A percentile compares a stretch with the other conserved stretches of the same genome.
These are phyloP conservation scores for Eledona agricola DNA, from an alignment of 2,888 invertebrate genomes.

Conservation along the genomic window DNA sequence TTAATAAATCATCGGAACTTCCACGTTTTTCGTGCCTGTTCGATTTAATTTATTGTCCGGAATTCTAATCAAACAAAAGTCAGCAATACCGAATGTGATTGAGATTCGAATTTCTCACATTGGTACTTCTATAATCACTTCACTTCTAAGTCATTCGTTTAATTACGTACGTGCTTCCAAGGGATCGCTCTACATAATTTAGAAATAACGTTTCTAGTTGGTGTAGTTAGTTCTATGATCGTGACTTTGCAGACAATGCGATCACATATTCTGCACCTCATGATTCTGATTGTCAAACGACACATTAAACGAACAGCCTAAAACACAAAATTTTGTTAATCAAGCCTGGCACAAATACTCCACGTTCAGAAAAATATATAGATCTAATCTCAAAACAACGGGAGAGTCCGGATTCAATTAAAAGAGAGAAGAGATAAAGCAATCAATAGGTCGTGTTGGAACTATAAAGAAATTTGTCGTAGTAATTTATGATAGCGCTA, in stretches of 20 bases:
- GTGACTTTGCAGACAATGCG: slow-evolving; percentile 11
- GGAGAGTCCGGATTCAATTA: slow-evolving; percentile 16
- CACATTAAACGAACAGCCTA: too few species aligned
- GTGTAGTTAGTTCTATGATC: slow-evolving; percentile 7
- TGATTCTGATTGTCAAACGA: too few species aligned
- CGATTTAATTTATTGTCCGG: too few species aligned
- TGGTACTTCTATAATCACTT: neutral
- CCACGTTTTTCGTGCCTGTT: slow-evolving; percentile 1
- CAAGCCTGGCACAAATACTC: neutral
- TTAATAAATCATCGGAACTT: too few species aligned
- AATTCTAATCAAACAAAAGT: neutral
- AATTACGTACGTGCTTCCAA: slow-evolving; percentile 13
- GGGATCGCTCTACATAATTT: slow-evolving; percentile 10
- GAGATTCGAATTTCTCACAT: too few species aligned
- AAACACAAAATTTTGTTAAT: too few species aligned
- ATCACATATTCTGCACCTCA: too few species aligned
- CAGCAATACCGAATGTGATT: too few species aligned
- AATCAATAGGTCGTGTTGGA: slow-evolving; percentile 19
- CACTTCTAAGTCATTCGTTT: slow-evolving; percentile 7
- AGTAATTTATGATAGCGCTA: slow-evolving; percentile 1
- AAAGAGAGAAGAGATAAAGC: slow-evolving; percentile 11
- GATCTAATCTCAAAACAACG: slow-evolving; percentile 10
- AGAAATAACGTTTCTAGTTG: slow-evolving; percentile 19
- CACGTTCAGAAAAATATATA: too few species aligned
- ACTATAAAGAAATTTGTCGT: slow-evolving; percentile 5